Evolutionary conservation across 2,113 vertebrate species (phyloP).

Genomic region (Nyctibius bracteatus): DNA sequence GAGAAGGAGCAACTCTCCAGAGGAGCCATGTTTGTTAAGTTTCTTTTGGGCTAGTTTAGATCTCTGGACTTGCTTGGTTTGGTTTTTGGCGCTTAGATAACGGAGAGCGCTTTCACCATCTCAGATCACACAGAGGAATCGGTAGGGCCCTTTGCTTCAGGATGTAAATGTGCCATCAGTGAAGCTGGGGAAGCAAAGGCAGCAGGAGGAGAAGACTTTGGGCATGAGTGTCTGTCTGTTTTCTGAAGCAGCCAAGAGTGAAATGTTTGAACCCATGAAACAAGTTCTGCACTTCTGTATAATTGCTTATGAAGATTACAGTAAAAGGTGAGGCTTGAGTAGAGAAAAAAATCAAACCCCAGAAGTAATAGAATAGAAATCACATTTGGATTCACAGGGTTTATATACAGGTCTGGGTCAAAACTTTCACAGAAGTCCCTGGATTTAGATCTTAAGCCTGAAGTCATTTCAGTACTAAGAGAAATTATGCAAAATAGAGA

Average conservation of each 20-base stretch:
- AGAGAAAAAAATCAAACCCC: not conserved
- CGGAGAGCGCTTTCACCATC: not conserved
- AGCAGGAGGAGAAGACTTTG: not conserved
- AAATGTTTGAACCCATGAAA: not conserved
- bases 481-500: not conserved
- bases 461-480: not conserved
- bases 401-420: not conserved
- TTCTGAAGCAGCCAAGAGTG: not conserved
- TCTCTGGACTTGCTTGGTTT: not conserved
- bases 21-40: not conserved
- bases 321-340: not conserved
- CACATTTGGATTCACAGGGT: not conserved
- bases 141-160: not conserved
- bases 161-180: rapidly evolving
- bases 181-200: not conserved
- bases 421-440: not conserved
- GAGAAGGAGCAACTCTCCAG: not conserved
- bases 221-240: not conserved
- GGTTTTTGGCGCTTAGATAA: not conserved
- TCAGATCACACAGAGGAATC: not conserved
- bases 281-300: not conserved
- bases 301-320: not conserved
- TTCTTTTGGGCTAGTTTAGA: not conserved
- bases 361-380: not conserved
- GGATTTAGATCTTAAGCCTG: not conserved